Evolutionary conservation across 2,113 vertebrate genomes (phyloP).

Genomic region (Cyanoramphus novaezelandiae): DNA sequence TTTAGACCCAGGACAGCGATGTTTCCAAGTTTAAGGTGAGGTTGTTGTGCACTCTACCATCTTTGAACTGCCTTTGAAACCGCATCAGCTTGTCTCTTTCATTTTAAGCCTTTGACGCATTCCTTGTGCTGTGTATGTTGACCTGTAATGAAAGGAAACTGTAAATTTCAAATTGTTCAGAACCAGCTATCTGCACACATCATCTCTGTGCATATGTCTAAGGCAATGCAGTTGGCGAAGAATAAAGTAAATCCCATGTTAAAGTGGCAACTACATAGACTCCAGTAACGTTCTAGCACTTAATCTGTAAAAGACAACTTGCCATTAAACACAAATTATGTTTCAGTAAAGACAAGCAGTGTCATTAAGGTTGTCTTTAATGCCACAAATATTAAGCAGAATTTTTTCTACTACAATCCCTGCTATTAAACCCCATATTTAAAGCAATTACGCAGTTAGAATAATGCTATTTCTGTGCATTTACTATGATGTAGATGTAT

Average conservation of each 20-base stretch:
- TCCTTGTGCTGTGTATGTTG: background rate
- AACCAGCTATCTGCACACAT: background rate
- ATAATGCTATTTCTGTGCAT: background rate
- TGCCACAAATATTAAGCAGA: background rate
- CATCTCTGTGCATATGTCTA: accelerated
- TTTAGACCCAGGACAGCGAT: background rate
- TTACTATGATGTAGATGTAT: background rate
- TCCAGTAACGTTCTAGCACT: background rate
- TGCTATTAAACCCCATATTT: background rate
- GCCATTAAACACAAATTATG: background rate
- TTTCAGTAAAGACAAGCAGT: background rate
- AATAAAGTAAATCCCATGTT: background rate
- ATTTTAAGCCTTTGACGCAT: background rate
- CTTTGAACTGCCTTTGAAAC: background rate
- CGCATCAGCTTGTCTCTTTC: background rate
- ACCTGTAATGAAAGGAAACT: background rate
- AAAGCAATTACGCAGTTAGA: background rate
- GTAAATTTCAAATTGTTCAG: background rate
- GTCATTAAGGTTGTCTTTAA: background rate
- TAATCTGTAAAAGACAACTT: background rate
- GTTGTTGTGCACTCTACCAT: background rate
- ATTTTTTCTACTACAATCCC: background rate
- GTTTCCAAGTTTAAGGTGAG: background rate
- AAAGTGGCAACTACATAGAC: background rate
- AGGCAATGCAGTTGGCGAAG: background rate